Percentiles rank a stretch among this genome's conserved stretches.
These are phyloP conservation scores for Ectobius pallidus DNA, from an alignment of 2,888 invertebrate genomes.

Conservation along the genomic window DNA sequence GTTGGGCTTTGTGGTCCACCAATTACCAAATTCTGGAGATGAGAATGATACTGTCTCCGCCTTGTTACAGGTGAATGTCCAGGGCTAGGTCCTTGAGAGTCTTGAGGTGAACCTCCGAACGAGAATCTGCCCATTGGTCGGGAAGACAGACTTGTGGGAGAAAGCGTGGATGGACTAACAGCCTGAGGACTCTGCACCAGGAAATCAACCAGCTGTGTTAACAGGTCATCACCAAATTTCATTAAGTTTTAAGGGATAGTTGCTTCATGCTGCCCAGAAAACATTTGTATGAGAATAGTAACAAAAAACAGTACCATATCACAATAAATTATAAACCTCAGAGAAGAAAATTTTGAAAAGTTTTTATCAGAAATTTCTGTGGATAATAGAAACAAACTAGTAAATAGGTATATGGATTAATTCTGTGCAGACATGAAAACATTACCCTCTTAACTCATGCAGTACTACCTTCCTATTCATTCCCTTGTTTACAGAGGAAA, in stretches of 20 bases:
- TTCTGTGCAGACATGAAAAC: too few species aligned
- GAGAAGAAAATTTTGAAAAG: too few species aligned
- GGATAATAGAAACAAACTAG: too few species aligned
- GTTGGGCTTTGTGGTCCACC: conserved; percentile 36
- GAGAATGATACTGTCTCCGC: conserved; percentile 41
- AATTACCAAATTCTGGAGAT: conserved; percentile 38
- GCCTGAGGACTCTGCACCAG: conserved; percentile 68
- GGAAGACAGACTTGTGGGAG: conserved; percentile 68
- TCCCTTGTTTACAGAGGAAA: too few species aligned
- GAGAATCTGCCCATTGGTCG: conserved; percentile 51
- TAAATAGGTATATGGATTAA: too few species aligned
- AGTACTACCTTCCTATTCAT: too few species aligned
- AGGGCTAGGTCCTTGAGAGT: conserved; percentile 47
- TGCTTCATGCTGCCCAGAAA: not conserved
- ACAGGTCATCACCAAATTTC: not conserved
- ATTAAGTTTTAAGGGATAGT: not conserved
- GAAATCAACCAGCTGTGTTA: conserved; percentile 19
- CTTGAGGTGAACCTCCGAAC: conserved; percentile 50
- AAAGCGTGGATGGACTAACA: conserved; percentile 73
- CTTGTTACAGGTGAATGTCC: conserved; percentile 46
- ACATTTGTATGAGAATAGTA: not conserved
- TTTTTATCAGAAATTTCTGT: too few species aligned
- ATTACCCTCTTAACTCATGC: too few species aligned
- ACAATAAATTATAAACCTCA: too few species aligned
- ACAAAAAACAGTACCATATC: too few species aligned